A percentile compares a stretch with the other conserved stretches of the same genome.
Conservation (phyloP, 2,113 vertebrate species). For the Myanophis thanlyinensis region DNA sequence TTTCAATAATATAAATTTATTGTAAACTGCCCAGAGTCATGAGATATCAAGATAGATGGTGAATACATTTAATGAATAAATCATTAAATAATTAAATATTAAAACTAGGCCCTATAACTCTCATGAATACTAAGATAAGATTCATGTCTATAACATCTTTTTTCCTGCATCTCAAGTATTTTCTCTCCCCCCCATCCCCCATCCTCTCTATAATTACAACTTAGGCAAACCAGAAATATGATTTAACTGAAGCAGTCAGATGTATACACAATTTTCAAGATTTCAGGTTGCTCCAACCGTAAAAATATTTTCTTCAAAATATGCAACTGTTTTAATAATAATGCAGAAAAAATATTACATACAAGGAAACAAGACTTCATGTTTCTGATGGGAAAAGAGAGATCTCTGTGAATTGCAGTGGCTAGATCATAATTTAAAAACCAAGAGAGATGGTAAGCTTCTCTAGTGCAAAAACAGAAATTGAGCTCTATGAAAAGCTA, state of each 20-base stretch:
- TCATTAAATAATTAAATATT: background rate
- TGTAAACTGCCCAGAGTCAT: background rate
- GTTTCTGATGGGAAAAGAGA: constrained; percentile 2
- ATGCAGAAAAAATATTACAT: background rate
- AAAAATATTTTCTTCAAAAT: constrained; percentile 22
- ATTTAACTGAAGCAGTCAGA: background rate
- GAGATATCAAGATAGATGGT: background rate
- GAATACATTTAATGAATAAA: background rate
- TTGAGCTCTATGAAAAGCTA: background rate
- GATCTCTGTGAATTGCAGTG: background rate
- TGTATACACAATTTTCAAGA: background rate
- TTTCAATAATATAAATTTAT: background rate
- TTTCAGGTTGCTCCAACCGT: constrained; percentile 7
- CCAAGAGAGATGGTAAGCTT: background rate
- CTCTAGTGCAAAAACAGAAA: background rate
- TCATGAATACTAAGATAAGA: background rate
- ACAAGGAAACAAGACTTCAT: background rate
- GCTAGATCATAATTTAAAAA: background rate
- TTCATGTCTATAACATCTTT: background rate
- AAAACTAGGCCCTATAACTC: background rate
- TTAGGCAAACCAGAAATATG: background rate
- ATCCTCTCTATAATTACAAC: background rate
- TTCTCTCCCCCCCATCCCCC: background rate
- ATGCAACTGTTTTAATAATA: background rate
- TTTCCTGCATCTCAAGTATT: constrained; percentile 1